Evolutionary conservation across 2,113 vertebrate genomes (phyloP), one percentile per base, ranked within the genome.

Genomic region (Cynocephalus volans): DNA sequence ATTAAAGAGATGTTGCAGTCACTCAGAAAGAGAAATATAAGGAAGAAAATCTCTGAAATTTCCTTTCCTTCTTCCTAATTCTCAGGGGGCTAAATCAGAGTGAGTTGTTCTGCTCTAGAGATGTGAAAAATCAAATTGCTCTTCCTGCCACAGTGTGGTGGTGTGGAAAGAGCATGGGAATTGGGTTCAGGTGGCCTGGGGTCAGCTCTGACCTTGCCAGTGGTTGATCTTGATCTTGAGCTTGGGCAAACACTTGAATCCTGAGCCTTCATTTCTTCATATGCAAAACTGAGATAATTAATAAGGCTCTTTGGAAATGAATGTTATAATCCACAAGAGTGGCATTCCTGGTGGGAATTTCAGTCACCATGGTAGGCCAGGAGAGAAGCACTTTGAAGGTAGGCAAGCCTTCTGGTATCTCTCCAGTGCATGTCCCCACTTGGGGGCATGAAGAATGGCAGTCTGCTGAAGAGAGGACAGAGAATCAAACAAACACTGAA

Each of bases 31-130:
- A 86, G 18, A 90, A 54, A 88, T 58, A 52, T 12, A 48, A 65
- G 79, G 81, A 85, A 52, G 69, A 92, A 86, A 86, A 56, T 48
- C n/a, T 93, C 52, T 81, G 33, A 87, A 81, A 28, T 82, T 48
- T 50, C 48, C 41, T 90, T 79, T 69, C 54, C 65, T 31, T n/a
- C 85, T n/a, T 96, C 79, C 6, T n/a, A 1, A 65, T 70, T 21
- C 36, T 83, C 65, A 56, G 13, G 21, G 69, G 12, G 18, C 15
- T 21, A 58, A 83, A 9, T 28, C 12, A 36, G 79, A 75, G 19
- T 2, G 0, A 75, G 50, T 11, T 24, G 9, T 21, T 28, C 1
- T 18, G 6, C 18, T 26, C 33, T 31, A 8, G 11, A 77, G 52
- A 54, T 12, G 18, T 36, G 14, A 50, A 41, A 24, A 56, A n/a